A percentile compares a stretch with the other conserved stretches of the same genome.
phyloP scores from a whole-genome alignment of 2,888 invertebrate species.

The Drosophila yooni region DNA sequence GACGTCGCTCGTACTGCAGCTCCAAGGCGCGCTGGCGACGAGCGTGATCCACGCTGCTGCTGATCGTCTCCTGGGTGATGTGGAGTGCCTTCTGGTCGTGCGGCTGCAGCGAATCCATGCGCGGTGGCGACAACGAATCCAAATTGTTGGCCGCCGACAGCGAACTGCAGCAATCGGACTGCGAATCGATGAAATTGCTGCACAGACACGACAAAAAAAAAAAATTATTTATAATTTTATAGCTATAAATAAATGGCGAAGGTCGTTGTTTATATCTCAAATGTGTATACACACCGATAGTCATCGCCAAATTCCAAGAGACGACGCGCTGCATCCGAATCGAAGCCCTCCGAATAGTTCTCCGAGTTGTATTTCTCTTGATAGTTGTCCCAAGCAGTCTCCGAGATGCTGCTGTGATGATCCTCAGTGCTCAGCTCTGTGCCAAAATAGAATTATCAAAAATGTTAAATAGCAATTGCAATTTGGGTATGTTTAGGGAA shows the following conservation, averaged over 20 bases:
- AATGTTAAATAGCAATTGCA: neutral
- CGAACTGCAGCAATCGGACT: constrained; percentile 94
- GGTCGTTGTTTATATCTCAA: neutral
- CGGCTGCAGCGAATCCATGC: constrained; percentile 84
- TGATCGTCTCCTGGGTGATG: constrained; percentile 83
- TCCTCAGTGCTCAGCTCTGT: constrained; percentile 89
- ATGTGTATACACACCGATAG: constrained; percentile 87
- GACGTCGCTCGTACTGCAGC: constrained; percentile 84
- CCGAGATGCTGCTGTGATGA: constrained; percentile 92
- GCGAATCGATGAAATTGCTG: constrained; percentile 93
- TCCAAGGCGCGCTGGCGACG: constrained; percentile 84
- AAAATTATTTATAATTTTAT: neutral
- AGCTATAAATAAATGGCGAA: constrained; percentile 45
- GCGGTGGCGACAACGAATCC: constrained; percentile 86
- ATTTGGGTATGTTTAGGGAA: too few relatives aligned
- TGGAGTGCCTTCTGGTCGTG: constrained; percentile 80
- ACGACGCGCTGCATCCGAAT: constrained; percentile 93
- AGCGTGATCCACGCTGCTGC: constrained; percentile 84
- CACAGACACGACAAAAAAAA: constrained; percentile 14
- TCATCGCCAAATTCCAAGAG: constrained; percentile 95
- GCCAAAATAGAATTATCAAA: neutral
- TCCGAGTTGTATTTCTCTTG: constrained; percentile 97
- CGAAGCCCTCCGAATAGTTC: constrained; percentile 93
- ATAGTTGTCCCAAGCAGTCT: constrained; percentile 98
- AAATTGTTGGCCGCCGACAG: constrained; percentile 88